Conservation (phyloP, 2,797 vertebrate species). For the Phataginus tricuspis region DNA sequence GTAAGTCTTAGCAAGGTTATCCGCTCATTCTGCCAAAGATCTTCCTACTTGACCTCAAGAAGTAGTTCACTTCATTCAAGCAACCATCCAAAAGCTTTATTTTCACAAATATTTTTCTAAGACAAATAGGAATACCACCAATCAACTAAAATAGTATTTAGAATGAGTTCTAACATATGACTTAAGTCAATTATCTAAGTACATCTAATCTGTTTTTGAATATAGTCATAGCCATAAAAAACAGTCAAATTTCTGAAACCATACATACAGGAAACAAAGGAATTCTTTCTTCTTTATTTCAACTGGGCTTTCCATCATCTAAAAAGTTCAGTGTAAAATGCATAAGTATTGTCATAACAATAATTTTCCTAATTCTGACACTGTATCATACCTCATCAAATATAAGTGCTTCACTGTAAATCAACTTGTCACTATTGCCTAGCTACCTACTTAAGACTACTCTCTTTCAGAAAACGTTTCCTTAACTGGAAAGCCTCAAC, state of each 20-base stretch:
- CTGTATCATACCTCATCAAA: not conserved
- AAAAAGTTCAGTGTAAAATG: not conserved
- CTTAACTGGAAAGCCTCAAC: not conserved
- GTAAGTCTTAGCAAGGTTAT: not conserved
- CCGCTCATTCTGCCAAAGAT: not conserved
- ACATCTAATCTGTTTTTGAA: not conserved
- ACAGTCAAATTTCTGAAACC: conserved; percentile 5
- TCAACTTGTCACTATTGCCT: not conserved
- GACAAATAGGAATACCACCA: not conserved
- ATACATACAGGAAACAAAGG: not conserved
- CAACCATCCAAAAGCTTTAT: conserved; percentile 15
- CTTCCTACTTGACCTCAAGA: not conserved
- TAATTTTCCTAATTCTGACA: not conserved
- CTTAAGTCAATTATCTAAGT: conserved; percentile 9
- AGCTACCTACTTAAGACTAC: not conserved
- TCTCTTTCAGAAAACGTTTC: not conserved
- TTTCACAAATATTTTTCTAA: conserved; percentile 22
- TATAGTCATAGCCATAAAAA: not conserved
- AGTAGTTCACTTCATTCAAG: not conserved
- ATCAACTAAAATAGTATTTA: conserved; percentile 42
- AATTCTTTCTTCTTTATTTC: not conserved
- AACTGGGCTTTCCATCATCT: not conserved
- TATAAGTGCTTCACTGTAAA: not conserved
- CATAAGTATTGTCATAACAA: not conserved
- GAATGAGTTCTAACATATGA: not conserved